Conservation (phyloP, 2,888 invertebrate genomes). For the Ophioninae sp. region DNA sequence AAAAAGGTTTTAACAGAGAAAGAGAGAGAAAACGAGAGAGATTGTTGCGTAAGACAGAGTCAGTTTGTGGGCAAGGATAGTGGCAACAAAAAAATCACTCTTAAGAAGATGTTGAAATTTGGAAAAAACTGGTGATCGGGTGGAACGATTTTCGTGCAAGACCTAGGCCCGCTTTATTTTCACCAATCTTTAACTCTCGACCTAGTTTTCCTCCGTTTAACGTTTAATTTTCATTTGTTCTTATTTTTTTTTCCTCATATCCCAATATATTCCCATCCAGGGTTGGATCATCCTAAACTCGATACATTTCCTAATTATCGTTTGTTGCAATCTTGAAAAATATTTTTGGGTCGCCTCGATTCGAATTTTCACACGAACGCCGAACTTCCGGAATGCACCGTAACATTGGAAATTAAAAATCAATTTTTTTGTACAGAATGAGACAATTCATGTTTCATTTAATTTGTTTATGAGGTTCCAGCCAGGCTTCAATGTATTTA, state of each 20-base stretch:
- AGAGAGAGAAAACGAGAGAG: background rate
- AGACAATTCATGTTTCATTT: background rate
- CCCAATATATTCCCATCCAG: background rate
- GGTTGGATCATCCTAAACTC: background rate
- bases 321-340: background rate
- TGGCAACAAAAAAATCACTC: conserved; percentile 24
- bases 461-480: too few species aligned
- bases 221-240: background rate
- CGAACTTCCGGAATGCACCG: background rate
- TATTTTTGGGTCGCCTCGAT: background rate
- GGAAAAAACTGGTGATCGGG: conserved; percentile 32
- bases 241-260: background rate
- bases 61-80: conserved; percentile 20
- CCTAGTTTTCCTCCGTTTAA: conserved; percentile 29
- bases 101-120: conserved; percentile 20
- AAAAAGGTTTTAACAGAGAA: background rate
- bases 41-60: conserved; percentile 25
- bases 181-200: conserved; percentile 11
- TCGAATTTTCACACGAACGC: background rate
- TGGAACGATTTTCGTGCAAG: conserved; percentile 46
- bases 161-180: conserved; percentile 46
- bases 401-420: background rate
- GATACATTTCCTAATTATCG: background rate
- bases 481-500: background rate
- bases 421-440: background rate